Evolutionary conservation across 2,113 vertebrate species (phyloP).

Genomic region (Megaceryle torquata): DNA sequence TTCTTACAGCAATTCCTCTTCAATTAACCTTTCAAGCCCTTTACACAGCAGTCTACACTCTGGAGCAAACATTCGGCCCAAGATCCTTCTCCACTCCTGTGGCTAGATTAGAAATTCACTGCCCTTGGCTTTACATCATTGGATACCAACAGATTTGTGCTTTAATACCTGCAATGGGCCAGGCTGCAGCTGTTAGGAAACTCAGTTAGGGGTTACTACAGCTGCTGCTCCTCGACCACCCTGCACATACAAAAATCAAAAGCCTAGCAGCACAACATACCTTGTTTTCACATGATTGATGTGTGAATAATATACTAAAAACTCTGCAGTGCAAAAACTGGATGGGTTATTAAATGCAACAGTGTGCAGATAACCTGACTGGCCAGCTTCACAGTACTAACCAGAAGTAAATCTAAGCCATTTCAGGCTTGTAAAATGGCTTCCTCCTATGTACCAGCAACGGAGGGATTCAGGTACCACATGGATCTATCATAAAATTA

Average conservation of each 20-base stretch:
- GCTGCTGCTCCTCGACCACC: not conserved
- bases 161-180: not conserved
- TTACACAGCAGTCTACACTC: not conserved
- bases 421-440: not conserved
- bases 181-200: conserved; percentile 17
- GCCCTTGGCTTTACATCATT: not conserved
- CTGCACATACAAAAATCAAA: not conserved
- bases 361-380: not conserved
- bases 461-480: not conserved
- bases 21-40: not conserved
- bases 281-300: not conserved
- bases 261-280: not conserved
- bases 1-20: not conserved
- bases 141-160: not conserved
- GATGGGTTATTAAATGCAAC: not conserved
- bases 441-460: not conserved
- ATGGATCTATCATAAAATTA: not conserved
- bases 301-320: not conserved
- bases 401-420: not conserved
- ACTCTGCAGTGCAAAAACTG: not conserved
- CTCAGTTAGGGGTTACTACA: not conserved
- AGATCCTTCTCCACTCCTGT: not conserved
- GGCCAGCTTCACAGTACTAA: not conserved
- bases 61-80: not conserved
- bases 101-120: not conserved